These are phyloP conservation scores for Zoanthus sansibaricus DNA, from an alignment of 92 coral and sea anemone genomes.

Conservation along the genomic window DNA sequence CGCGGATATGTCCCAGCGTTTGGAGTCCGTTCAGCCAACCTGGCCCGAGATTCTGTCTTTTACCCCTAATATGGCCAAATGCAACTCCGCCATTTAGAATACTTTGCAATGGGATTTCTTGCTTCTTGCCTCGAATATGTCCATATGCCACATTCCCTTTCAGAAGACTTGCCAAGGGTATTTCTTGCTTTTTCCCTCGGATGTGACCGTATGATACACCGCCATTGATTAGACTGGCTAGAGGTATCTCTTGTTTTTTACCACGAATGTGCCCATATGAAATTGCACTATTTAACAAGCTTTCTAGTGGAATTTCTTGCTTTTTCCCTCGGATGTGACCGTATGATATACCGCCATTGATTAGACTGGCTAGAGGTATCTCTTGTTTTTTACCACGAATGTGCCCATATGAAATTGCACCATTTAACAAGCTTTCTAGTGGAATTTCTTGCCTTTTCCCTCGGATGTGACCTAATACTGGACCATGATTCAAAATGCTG, in stretches of 20 bases:
- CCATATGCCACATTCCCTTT: constrained; percentile 17
- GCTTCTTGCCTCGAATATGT: constrained; percentile 40
- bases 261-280: constrained; percentile 37
- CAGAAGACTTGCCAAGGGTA: background rate
- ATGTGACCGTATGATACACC: constrained; percentile 26
- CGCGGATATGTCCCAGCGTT: constrained; percentile 26
- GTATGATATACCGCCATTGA: constrained; percentile 23
- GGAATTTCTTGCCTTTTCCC: constrained; percentile 39
- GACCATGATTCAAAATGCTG: constrained; percentile 18
- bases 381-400: constrained; percentile 34
- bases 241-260: constrained; percentile 19
- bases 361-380: background rate
- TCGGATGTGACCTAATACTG: constrained; percentile 17
- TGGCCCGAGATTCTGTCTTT: background rate
- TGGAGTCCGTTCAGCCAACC: constrained; percentile 13
- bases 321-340: constrained; percentile 38
- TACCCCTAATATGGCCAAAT: constrained; percentile 30
- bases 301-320: constrained; percentile 22
- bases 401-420: constrained; percentile 21
- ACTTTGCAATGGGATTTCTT: constrained; percentile 12
- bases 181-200: constrained; percentile 35
- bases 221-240: constrained; percentile 11
- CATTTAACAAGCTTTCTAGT: constrained; percentile 7
- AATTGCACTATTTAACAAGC: constrained; percentile 10
- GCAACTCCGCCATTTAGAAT: constrained; percentile 8